These are phyloP conservation scores for Ctenochaetus hawaiiensis DNA, from an alignment of 2,797 vertebrate genomes.

Conservation along the genomic window DNA sequence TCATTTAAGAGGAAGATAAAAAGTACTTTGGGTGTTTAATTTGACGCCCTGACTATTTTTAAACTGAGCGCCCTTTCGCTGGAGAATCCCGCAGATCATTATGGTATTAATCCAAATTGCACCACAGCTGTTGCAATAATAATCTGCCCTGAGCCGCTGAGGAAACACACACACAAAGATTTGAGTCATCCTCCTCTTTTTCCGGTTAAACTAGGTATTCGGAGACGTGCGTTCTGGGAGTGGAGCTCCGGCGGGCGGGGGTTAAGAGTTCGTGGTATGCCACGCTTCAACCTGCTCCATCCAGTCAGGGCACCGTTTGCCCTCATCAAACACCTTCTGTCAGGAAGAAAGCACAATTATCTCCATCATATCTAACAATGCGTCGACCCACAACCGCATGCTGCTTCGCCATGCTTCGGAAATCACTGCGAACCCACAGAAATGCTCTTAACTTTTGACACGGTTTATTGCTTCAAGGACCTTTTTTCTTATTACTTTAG, in stretches of 20 bases:
- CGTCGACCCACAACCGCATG: constrained; percentile 5
- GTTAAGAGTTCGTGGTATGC: not conserved
- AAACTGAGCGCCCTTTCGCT: not conserved
- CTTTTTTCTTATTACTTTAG: constrained; percentile 19
- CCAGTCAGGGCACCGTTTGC: constrained; percentile 27
- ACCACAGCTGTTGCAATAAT: constrained; percentile 7
- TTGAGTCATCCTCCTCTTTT: constrained; percentile 15
- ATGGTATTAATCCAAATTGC: constrained; percentile 33
- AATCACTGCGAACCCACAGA: constrained; percentile 27
- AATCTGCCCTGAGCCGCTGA: constrained; percentile 7
- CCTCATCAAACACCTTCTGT: constrained; percentile 31
- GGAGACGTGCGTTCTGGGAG: constrained; percentile 5
- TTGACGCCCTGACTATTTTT: constrained; percentile 8
- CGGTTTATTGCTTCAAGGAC: constrained; percentile 51
- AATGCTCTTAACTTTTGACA: constrained; percentile 36
- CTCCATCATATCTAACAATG: constrained; percentile 1
- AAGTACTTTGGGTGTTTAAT: not conserved
- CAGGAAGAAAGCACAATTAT: constrained; percentile 33
- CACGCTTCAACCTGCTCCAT: constrained; percentile 30
- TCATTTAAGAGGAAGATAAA: not conserved
- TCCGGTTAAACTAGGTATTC: constrained; percentile 15
- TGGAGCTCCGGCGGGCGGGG: not conserved
- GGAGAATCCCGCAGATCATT: constrained; percentile 16
- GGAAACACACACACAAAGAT: constrained; percentile 17
- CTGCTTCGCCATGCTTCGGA: not conserved